A percentile compares a stretch with the other conserved stretches of the same genome.
These are phyloP conservation scores for Macropus fuliginosus DNA, from an alignment of 2,797 vertebrate genomes.

Conservation along the genomic window DNA sequence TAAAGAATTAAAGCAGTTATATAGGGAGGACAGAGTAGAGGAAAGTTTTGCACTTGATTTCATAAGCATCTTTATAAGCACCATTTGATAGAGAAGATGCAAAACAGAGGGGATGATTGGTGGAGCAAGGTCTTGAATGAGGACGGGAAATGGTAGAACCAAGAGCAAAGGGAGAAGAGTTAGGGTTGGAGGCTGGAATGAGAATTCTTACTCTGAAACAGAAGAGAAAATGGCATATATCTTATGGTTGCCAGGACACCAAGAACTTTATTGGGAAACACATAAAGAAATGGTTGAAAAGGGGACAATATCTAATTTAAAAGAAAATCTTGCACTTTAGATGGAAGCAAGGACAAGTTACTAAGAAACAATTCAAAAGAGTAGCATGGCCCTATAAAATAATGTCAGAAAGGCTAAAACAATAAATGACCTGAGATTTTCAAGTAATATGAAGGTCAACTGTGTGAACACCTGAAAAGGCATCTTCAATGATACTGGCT, in stretches of 20 bases:
- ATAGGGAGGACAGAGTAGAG: too few relatives aligned
- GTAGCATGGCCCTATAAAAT: neutral
- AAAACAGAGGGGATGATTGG: neutral
- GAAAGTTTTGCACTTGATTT: neutral
- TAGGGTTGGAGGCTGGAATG: neutral
- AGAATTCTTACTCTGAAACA: neutral
- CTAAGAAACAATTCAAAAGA: neutral
- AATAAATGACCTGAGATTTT: neutral
- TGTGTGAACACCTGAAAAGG: neutral
- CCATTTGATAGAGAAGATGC: neutral
- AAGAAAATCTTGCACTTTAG: neutral
- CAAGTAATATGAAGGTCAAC: neutral
- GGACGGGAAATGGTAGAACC: neutral
- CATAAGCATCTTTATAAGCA: neutral
- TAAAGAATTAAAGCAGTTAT: neutral
- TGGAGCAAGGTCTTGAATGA: neutral
- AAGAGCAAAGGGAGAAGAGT: neutral
- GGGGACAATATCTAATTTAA: neutral
- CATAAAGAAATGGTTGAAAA: neutral
- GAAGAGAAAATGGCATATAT: neutral
- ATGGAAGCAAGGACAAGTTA: neutral
- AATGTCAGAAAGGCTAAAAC: neutral
- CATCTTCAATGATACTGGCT: neutral
- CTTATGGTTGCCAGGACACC: neutral
- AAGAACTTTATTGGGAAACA: neutral